Conservation (phyloP, 2,888 invertebrate genomes). For the Sinotaia quadrata region DNA sequence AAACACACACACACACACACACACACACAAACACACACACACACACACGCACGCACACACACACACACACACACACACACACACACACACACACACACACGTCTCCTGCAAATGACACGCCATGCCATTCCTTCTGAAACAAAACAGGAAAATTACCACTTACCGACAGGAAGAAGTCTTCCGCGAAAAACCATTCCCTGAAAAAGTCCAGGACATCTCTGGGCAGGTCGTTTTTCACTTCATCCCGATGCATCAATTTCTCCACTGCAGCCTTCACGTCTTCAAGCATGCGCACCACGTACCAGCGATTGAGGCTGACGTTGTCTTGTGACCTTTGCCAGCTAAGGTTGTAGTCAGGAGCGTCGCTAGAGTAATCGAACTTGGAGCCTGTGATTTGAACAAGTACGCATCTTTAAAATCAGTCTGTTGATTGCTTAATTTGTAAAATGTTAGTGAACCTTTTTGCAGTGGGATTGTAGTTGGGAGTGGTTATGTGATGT, state of each 20-base stretch:
- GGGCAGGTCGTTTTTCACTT: slow-evolving; percentile 10
- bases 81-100: slow-evolving; percentile 9
- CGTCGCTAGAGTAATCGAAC: neutral
- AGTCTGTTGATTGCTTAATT: too few relatives aligned
- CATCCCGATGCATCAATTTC: neutral
- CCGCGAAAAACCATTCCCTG: slow-evolving; percentile 19
- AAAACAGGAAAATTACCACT: neutral
- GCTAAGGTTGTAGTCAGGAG: too few relatives aligned
- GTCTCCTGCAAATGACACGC: too few relatives aligned
- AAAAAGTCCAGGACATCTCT: slow-evolving; percentile 17
- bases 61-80: slow-evolving; percentile 9
- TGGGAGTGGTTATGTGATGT: too few relatives aligned
- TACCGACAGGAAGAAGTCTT: slow-evolving; percentile 19
- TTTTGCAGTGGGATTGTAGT: too few relatives aligned
- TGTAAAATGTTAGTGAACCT: too few relatives aligned
- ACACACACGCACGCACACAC: neutral
- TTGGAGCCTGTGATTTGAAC: neutral
- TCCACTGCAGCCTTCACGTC: slow-evolving; percentile 18
- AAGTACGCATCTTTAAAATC: too few relatives aligned
- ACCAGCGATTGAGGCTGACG: neutral
- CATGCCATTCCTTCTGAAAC: neutral
- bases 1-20: slow-evolving; percentile 10
- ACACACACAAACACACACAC: neutral
- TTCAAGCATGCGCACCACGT: slow-evolving; percentile 4
- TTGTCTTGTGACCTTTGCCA: too few relatives aligned